Base-by-base conservation (phyloP, 2,888 invertebrate species). In the Pollenia labialis region DNA sequence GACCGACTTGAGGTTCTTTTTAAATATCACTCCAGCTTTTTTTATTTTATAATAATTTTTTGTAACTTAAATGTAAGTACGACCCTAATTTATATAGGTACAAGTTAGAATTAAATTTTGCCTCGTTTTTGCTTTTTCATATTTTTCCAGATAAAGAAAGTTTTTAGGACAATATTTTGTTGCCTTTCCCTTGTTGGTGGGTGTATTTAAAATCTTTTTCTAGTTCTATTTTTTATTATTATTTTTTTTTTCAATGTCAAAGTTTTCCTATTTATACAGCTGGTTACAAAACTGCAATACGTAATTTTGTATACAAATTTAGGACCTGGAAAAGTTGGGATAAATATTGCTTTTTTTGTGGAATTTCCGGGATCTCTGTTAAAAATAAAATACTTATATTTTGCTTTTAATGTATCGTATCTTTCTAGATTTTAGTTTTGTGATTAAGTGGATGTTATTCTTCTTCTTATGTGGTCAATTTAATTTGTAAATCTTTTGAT, bases 131-230 rank as follows among this genome's bases (percentile, higher is more conserved):
- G 18, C 18, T 71, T n/a, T 18, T 3, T 1, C n/a, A 4, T 50
- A 2, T 46, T 8, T 56, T 68, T 46, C 12, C 6, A 40, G 40
- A 32, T 40, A 68, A 58, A 58, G 40, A 79, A 6, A 56, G 48
- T 14, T 11, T 23, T 42, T 40, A 68, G 23, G 42, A 71, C 54
- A 44, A 6, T 52, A 14, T 14, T 40, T 48, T 44, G 2, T 40
- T 66, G 52, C 14, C 40, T 68, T 50, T 50, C 50, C 42, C 50
- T 79, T 58, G 18, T 14, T 48, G 68, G 68, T 69, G 68, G 68
- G 79, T 48, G 79, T 77, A 46, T 40, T 58, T 50, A n/a, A 68
- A 58, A 69, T 60, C 58, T 42, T 10, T 58, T 60, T 58, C 18
- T 44, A 8, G 54, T 48, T 68, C 8, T 11, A 18, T 44, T 44